Evolutionary conservation across 2,797 vertebrate genomes (phyloP).

Genomic region (Sebastes itinus): DNA sequence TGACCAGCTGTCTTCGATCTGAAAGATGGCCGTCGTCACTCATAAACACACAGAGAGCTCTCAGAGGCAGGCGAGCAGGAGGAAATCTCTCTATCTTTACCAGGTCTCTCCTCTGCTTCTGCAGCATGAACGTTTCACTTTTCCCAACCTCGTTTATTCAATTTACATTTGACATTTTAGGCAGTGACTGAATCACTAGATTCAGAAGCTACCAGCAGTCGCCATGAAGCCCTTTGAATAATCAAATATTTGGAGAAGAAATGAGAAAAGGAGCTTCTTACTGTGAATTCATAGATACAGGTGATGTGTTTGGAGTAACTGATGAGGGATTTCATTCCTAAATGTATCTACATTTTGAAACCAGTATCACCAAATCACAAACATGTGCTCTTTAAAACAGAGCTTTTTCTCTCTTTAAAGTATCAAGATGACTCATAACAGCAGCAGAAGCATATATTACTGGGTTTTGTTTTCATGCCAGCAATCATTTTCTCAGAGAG

Average conservation of each 20-base stretch:
- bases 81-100: slow-evolving; percentile 6
- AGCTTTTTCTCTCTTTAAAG: not conserved
- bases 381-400: not conserved
- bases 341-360: not conserved
- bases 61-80: not conserved
- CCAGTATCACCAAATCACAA: not conserved
- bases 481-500: not conserved
- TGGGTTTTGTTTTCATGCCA: slow-evolving; percentile 7
- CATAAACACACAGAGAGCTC: slow-evolving; percentile 33
- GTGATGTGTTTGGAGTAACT: not conserved
- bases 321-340: not conserved
- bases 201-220: not conserved
- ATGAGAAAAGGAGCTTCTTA: not conserved
- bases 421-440: not conserved
- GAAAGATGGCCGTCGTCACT: slow-evolving; percentile 64
- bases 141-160: not conserved
- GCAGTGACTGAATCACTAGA: not conserved
- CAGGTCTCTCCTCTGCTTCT: not conserved
- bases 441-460: not conserved
- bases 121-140: not conserved
- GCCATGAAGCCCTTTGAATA: not conserved
- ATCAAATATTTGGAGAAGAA: not conserved
- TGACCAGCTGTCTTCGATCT: slow-evolving; percentile 73
- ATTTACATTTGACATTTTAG: slow-evolving; percentile 8
- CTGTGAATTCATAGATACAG: not conserved